phyloP scores from a whole-genome alignment of 2,113 vertebrate genomes.

The Forbesichthys agassizii region DNA sequence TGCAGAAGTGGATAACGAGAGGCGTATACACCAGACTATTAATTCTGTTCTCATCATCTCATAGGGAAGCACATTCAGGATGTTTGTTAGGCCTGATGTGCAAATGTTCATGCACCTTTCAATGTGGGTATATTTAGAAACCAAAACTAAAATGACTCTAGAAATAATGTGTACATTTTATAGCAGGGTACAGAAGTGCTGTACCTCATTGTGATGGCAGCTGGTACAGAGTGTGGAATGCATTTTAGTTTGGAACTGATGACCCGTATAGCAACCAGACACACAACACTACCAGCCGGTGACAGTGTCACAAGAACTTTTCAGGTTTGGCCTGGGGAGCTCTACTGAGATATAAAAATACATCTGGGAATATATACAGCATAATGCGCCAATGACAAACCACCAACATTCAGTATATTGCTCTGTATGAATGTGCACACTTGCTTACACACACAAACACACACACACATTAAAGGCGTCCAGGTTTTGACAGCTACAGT shows the following conservation, averaged over 20 bases:
- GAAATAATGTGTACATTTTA: neutral
- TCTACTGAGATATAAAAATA: neutral
- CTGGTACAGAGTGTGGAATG: conserved; percentile 16
- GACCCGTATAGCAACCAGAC: conserved; percentile 20
- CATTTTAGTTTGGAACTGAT: conserved; percentile 34
- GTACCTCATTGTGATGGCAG: conserved; percentile 8
- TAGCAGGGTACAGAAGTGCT: neutral
- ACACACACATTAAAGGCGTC: neutral
- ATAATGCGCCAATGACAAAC: neutral
- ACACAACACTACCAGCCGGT: conserved; percentile 10
- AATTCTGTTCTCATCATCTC: neutral
- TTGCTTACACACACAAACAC: neutral
- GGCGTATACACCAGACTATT: too few relatives aligned
- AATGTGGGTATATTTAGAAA: too few relatives aligned
- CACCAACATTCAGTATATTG: too few relatives aligned
- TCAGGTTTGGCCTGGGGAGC: neutral
- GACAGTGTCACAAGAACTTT: conserved; percentile 14
- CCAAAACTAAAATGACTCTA: too few relatives aligned
- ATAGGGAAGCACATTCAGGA: conserved; percentile 12
- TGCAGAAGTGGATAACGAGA: too few relatives aligned
- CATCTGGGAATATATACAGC: neutral
- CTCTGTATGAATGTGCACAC: neutral
- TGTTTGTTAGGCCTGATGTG: conserved; percentile 7
- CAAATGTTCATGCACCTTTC: neutral
- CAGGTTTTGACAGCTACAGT: neutral